A percentile compares a stretch with the other conserved stretches of the same genome.
Conservation (phyloP, 2,888 invertebrate genomes). For the Andrena flavipes region DNA sequence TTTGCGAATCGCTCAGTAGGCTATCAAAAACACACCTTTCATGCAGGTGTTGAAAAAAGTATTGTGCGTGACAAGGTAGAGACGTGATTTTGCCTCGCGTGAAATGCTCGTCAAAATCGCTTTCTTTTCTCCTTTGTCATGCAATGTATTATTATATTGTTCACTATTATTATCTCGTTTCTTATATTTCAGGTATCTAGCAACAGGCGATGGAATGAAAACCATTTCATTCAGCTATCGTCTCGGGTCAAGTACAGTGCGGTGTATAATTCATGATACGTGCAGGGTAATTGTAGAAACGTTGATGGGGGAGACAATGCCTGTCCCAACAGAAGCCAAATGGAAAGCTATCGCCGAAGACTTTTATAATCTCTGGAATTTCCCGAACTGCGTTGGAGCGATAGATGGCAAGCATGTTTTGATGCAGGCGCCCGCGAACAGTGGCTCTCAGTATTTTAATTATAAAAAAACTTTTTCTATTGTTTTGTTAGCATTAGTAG, state of each 20-base stretch:
- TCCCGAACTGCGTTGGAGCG: conserved; percentile 10
- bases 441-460: neutral
- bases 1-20: too few species aligned
- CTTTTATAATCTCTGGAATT: neutral
- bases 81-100: too few species aligned
- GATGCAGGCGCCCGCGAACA: neutral
- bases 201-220: conserved; percentile 1
- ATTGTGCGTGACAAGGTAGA: too few species aligned
- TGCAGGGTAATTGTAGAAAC: neutral
- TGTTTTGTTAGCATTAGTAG: too few species aligned
- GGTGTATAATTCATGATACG: neutral
- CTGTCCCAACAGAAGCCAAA: neutral
- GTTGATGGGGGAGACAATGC: neutral
- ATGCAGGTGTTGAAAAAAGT: too few species aligned
- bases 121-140: too few species aligned
- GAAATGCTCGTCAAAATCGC: too few species aligned
- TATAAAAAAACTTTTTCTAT: neutral
- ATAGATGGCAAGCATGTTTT: conserved; percentile 1
- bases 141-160: neutral
- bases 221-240: conserved; percentile 6
- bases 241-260: neutral
- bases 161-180: neutral
- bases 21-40: too few species aligned
- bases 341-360: neutral
- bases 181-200: conserved; percentile 7